Evolutionary conservation across 2,888 invertebrate species (phyloP), one percentile per base, ranked within the genome.

Genomic region (Archips crataeganus): DNA sequence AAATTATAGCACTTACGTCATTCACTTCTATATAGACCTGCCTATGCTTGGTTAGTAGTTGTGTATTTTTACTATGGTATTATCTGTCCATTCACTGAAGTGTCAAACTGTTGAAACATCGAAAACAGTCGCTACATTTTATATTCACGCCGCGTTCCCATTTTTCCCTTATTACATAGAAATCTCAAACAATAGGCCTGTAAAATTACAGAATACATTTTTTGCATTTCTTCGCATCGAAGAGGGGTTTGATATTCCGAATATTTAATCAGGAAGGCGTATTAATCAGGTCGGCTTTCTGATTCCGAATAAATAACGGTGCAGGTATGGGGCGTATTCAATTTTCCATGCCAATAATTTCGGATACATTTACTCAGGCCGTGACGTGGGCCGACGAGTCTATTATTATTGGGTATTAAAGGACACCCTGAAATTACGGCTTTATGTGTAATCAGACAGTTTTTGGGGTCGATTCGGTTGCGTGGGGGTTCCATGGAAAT

Each of bases 241-340:
- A 81, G 77, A 75, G 23, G 78, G 72, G 73, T 75, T 77, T 63
- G 75, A 80, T 81, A 82, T 85, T 83, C 74, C 76, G 82, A 80
- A 85, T 85, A 84, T 84, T 85, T 84, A 84, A 87, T 87, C 84
- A 81, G 72, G 76, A 79, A 81, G 76, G 78, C 77, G 75, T 80
- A 81, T 82, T 85, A 84, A 87, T 86, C 82, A 83, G 77, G 75
- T 77, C 72, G 76, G 80, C 78, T 78, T 84, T 84, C 84, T 83
- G 80, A 80, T 82, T 84, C 75, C 65, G 74, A 83, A 84, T 81
- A 84, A 83, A 84, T 81, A 82, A 82, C 76, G 82, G 75, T 71
- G 73, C 77, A 80, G 80, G 80, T 79, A 77, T 64, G 78, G 77
- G 80, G 77, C 54, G 78, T 76, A 81, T 81, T 79, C 78, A 82